Conservation (phyloP, 2,797 vertebrate species). For the Meda fulgida region DNA sequence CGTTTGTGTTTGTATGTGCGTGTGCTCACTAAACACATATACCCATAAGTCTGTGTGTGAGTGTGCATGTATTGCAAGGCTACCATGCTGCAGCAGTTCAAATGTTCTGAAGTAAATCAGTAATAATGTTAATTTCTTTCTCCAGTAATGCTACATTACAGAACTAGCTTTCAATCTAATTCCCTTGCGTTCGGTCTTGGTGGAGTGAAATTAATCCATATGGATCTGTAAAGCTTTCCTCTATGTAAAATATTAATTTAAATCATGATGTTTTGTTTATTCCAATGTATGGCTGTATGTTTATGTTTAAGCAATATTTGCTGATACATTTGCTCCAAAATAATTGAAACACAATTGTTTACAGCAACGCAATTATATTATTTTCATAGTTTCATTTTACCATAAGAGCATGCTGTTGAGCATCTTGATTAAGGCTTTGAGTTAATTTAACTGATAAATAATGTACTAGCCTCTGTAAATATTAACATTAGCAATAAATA, state of each 20-base stretch:
- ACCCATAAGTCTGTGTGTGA: not conserved
- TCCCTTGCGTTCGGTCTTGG: not conserved
- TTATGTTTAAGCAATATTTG: not conserved
- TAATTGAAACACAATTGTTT: not conserved
- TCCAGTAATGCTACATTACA: not conserved
- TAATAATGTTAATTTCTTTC: not conserved
- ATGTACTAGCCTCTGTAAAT: not conserved
- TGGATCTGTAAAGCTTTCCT: not conserved
- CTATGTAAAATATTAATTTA: not conserved
- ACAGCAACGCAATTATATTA: not conserved
- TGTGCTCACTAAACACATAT: not conserved
- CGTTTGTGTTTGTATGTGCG: not conserved
- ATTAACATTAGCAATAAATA: not conserved
- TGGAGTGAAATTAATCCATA: not conserved
- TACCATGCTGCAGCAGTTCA: not conserved
- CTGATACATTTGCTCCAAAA: not conserved
- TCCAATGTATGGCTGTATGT: not conserved
- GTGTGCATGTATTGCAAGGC: not conserved
- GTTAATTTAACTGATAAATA: not conserved
- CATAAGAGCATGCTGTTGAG: not conserved
- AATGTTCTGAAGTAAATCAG: not conserved
- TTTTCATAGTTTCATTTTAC: not conserved
- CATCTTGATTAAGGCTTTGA: not conserved
- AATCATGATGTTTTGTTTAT: not conserved
- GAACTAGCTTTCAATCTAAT: not conserved